Base-by-base conservation (phyloP, 2,888 invertebrate genomes). In the Meganola albula region DNA sequence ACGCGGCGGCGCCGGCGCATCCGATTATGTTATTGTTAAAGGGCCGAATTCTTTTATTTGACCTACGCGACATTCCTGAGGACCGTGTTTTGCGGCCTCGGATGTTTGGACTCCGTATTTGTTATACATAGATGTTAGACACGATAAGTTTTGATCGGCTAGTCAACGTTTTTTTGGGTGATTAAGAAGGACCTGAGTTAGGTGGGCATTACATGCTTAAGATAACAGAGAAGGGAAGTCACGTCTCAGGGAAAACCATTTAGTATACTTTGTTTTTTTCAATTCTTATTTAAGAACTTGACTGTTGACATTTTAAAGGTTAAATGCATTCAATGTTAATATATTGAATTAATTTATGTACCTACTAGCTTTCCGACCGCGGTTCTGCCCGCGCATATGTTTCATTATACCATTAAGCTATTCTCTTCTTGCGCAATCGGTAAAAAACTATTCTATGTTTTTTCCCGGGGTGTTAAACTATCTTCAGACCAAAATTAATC, bases 21-120 rank as follows among this genome's bases (percentile, higher is more conserved):
- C 73, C 74, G 74, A 78, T 75, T 76, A 74, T 78, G 78, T 79
- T 77, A 79, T 79, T 79, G 77, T 79, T 72, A 70, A 68, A 53
- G 70, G 67, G 60, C 64, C 69, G 62, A 73, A 74, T 79, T 76
- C 79, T 74, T 82, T 80, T 82, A 79, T 80, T 76, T 77, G 75
- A 79, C 70, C 74, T 72, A 74, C 66, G 72, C 68, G 74, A 70
- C 71, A 70, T 74, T 74, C 73, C 53, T 64, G 48, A 48, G 58
- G 61, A 61, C 55, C 56, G 55, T 73, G 73, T 74, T 76, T 75
- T 71, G 76, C 76, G 68, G 66, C 55, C 57, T 54, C 57, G 63
- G 54, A 58, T 63, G 59, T 68, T 65, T 61, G 50, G 56, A 50
- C 56, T 48, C 55, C 60, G 59, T 63, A 54, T 71, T 61, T 57